Percentiles rank a stretch among this genome's conserved stretches.
Evolutionary conservation across 2,888 invertebrate species (phyloP).

Genomic region (Chrysomela aeneicollis): DNA sequence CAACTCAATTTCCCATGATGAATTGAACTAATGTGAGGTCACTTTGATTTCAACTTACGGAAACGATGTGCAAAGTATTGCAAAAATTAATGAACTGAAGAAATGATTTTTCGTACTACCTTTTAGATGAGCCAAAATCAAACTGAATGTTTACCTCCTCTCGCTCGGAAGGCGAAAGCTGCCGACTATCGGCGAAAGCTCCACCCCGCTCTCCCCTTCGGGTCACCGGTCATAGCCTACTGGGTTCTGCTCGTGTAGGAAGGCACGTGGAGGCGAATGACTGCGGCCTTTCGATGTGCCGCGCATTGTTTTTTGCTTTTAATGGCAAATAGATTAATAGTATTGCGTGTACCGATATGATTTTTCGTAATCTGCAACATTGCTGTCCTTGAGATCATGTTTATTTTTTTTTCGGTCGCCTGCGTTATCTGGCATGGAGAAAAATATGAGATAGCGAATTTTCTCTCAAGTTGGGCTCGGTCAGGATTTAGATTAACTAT

Average conservation of each 20-base stretch:
- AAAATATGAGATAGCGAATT: slow-evolving; percentile 33
- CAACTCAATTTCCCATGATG: slow-evolving; percentile 13
- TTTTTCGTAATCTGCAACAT: slow-evolving; percentile 7
- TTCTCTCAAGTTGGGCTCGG: slow-evolving; percentile 39
- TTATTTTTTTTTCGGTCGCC: slow-evolving; percentile 21
- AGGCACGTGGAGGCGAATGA: slow-evolving; percentile 60
- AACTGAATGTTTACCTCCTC: slow-evolving; percentile 61
- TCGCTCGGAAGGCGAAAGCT: slow-evolving; percentile 48
- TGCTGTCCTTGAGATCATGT: slow-evolving; percentile 21
- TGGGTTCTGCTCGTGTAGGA: slow-evolving; percentile 53
- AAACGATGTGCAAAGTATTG: slow-evolving; percentile 4
- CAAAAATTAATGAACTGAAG: slow-evolving; percentile 18
- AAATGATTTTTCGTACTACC: slow-evolving; percentile 51
- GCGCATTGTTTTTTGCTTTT: slow-evolving; percentile 31
- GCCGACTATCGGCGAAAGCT: slow-evolving; percentile 47
- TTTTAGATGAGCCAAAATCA: slow-evolving; percentile 56
- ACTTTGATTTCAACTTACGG: neutral
- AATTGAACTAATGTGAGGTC: neutral
- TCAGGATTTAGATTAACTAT: slow-evolving; percentile 36
- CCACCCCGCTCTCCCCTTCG: slow-evolving; percentile 40
- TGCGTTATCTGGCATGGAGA: slow-evolving; percentile 16
- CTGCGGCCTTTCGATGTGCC: slow-evolving; percentile 50
- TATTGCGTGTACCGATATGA: slow-evolving; percentile 12
- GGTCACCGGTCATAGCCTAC: slow-evolving; percentile 46
- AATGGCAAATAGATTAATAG: slow-evolving; percentile 11